Conservation (phyloP, 2,113 vertebrate species). For the Seriola quinqueradiata region DNA sequence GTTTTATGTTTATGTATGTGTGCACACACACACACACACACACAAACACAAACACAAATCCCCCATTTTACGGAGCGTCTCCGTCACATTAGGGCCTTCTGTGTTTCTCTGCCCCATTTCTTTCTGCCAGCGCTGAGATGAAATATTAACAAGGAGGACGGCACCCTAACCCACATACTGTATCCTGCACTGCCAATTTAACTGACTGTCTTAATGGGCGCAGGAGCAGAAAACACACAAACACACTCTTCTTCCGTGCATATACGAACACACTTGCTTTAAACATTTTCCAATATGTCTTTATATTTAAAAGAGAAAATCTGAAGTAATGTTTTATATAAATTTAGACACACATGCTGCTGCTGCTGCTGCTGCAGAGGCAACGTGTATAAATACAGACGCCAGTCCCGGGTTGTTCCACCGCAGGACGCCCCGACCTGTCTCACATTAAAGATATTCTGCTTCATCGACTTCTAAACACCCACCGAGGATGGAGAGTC, state of each 20-base stretch:
- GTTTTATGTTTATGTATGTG: no score
- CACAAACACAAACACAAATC: slow-evolving; percentile 15
- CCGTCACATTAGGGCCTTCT: slow-evolving; percentile 27
- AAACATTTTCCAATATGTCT: no score
- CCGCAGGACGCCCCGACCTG: no score
- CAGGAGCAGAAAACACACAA: slow-evolving; percentile 10
- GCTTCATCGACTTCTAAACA: slow-evolving; percentile 8
- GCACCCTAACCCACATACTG: slow-evolving; percentile 72
- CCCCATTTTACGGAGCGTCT: background rate
- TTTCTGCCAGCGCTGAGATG: slow-evolving; percentile 54
- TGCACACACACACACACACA: background rate
- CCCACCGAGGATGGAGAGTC: slow-evolving; percentile 1
- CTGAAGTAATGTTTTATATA: background rate
- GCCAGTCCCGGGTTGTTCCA: background rate
- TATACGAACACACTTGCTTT: background rate
- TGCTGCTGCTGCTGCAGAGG: background rate
- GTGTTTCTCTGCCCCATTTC: slow-evolving; percentile 67
- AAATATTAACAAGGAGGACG: slow-evolving; percentile 73
- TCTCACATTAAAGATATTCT: background rate
- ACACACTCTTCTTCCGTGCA: background rate
- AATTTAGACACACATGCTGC: background rate
- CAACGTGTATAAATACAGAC: background rate
- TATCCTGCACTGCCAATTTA: slow-evolving; percentile 37
- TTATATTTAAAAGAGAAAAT: background rate
- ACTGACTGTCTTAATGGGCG: slow-evolving; percentile 30